phyloP scores from a whole-genome alignment of 2,888 invertebrate genomes.

The Anorthoa munda region DNA sequence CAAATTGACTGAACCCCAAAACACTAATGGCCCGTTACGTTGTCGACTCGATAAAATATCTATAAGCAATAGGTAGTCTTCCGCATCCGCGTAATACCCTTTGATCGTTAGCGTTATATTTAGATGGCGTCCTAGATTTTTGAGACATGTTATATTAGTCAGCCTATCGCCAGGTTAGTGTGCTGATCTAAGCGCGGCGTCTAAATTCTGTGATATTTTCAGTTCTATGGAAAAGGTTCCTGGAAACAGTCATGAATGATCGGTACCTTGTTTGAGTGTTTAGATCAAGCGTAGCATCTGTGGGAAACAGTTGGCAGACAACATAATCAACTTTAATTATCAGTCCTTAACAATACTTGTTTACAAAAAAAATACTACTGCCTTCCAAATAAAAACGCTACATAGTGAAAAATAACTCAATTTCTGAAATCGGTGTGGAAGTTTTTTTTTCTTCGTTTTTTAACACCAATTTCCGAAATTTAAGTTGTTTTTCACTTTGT shows the following conservation, averaged over 20 bases:
- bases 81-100: slow-evolving; percentile 79
- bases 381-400: too few species aligned
- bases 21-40: slow-evolving; percentile 74
- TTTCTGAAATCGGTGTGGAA: too few species aligned
- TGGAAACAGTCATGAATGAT: slow-evolving; percentile 18
- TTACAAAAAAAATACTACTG: too few species aligned
- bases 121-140: slow-evolving; percentile 71
- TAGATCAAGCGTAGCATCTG: neutral
- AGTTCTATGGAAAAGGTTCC: slow-evolving; percentile 14
- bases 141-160: slow-evolving; percentile 67
- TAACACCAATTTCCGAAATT: too few species aligned
- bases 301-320: neutral
- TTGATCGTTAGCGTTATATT: slow-evolving; percentile 77
- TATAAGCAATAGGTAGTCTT: slow-evolving; percentile 70
- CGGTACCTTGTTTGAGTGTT: neutral
- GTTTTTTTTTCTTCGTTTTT: too few species aligned
- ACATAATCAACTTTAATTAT: neutral
- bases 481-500: too few species aligned
- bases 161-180: slow-evolving; percentile 61
- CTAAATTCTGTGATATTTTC: slow-evolving; percentile 32
- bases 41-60: slow-evolving; percentile 82
- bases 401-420: too few species aligned
- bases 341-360: neutral
- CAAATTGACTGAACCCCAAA: slow-evolving; percentile 71
- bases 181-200: slow-evolving; percentile 56